Evolutionary conservation across 2,797 vertebrate species (phyloP).

Genomic region (Erethizon dorsatum): DNA sequence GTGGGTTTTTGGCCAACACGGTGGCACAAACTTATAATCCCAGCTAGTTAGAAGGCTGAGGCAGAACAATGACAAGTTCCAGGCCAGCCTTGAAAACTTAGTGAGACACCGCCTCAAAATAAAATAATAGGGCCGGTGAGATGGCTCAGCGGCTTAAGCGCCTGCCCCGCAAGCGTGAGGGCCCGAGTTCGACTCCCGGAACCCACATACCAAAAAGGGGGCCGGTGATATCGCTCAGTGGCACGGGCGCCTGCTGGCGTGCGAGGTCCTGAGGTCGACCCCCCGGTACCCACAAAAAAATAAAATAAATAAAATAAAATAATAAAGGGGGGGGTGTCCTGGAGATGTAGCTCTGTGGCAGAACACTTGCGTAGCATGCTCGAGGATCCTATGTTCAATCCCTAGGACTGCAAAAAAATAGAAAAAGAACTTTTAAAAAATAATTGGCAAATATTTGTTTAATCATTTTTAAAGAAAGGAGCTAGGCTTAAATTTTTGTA

Average conservation of each 20-base stretch:
- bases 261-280: too few relatives aligned
- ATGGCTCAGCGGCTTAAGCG: too few relatives aligned
- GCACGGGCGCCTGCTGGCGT: too few relatives aligned
- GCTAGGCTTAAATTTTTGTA: neutral
- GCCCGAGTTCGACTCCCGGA: too few relatives aligned
- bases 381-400: neutral
- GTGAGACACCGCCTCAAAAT: neutral
- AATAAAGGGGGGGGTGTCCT: neutral
- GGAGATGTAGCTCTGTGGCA: neutral
- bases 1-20: neutral
- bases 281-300: too few relatives aligned
- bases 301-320: neutral
- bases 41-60: neutral
- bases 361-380: neutral
- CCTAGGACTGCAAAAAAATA: neutral
- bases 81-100: neutral
- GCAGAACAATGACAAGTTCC: neutral
- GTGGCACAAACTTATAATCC: neutral
- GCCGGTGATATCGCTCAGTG: too few relatives aligned
- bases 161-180: too few relatives aligned
- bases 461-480: conserved; percentile 33
- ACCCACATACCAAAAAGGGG: too few relatives aligned
- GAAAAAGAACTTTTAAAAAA: neutral
- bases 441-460: neutral
- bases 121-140: too few relatives aligned